These are phyloP conservation scores for Netelia virgata DNA, from an alignment of 2,888 invertebrate genomes.

Conservation along the genomic window DNA sequence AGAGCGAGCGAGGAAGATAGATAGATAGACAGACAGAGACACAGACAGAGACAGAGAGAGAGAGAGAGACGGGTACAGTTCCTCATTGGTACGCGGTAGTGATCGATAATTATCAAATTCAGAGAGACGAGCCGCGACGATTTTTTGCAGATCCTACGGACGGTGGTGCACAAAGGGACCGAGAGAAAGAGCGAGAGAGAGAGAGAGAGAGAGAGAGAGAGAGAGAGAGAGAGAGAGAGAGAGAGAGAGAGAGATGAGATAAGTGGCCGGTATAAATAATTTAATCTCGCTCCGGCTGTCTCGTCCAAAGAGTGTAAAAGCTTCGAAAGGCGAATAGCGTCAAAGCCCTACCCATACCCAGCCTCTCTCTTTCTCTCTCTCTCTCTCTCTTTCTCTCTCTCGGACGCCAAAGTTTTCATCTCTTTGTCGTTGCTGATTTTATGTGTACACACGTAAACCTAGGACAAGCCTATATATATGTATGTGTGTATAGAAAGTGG, in stretches of 20 bases:
- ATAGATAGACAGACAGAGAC: background rate
- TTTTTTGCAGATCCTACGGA: conserved; percentile 9
- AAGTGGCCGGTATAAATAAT: conserved; percentile 77
- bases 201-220: too few species aligned
- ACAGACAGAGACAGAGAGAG: conserved; percentile 4
- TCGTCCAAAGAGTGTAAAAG: conserved; percentile 16
- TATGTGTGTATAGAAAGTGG: background rate
- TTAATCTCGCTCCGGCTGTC: conserved; percentile 67
- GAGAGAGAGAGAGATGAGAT: too few species aligned
- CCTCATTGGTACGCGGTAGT: conserved; percentile 67
- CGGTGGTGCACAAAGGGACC: conserved; percentile 2
- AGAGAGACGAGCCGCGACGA: conserved; percentile 41
- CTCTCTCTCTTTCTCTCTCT: conserved; percentile 15
- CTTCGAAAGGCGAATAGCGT: conserved; percentile 19
- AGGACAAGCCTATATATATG: conserved; percentile 32
- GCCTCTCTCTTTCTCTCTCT: background rate
- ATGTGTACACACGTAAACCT: conserved; percentile 30
- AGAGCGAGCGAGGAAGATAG: background rate
- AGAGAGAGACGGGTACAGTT: background rate
- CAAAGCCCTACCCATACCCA: conserved; percentile 16
- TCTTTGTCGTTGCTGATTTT: conserved; percentile 27
- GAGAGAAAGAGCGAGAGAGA: conserved; percentile 14
- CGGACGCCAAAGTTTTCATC: conserved; percentile 11
- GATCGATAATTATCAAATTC: conserved; percentile 76
- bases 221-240: conserved; percentile 13